Evolutionary conservation across 2,888 invertebrate species (phyloP).

Genomic region (Piscicola geometra): DNA sequence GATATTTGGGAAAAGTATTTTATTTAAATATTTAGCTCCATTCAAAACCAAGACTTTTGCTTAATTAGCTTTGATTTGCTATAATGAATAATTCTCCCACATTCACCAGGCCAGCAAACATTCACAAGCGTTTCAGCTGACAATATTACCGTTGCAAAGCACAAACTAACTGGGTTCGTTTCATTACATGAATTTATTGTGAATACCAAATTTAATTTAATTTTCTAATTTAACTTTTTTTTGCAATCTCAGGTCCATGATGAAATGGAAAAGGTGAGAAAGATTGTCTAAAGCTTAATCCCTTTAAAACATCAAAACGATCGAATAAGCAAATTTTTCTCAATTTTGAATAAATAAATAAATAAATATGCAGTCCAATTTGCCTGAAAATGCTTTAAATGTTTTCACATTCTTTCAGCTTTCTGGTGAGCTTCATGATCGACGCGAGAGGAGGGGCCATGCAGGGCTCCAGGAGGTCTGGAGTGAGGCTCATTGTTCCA

Average conservation of each 20-base stretch:
- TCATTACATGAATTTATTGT: neutral
- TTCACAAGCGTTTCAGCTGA: conserved; percentile 38
- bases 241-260: conserved; percentile 29
- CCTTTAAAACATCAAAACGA: no score
- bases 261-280: conserved; percentile 38
- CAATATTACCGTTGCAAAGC: conserved; percentile 30
- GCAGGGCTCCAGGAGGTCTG: conserved; percentile 92
- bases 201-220: no score
- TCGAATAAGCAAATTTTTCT: no score
- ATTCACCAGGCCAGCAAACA: conserved; percentile 7
- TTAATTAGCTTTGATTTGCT: neutral
- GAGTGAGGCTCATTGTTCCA: conserved; percentile 94
- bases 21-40: no score
- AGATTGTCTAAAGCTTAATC: no score
- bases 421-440: conserved; percentile 95
- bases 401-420: conserved; percentile 67
- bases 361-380: no score
- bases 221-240: neutral
- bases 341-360: conserved; percentile 31
- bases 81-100: neutral
- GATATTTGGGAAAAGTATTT: no score
- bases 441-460: conserved; percentile 85
- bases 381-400: no score
- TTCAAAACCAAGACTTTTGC: no score
- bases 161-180: conserved; percentile 32